Percentiles rank a stretch among this genome's conserved stretches.
Evolutionary conservation across 2,888 invertebrate species (phyloP).

Genomic region (Caradrina kadenii): DNA sequence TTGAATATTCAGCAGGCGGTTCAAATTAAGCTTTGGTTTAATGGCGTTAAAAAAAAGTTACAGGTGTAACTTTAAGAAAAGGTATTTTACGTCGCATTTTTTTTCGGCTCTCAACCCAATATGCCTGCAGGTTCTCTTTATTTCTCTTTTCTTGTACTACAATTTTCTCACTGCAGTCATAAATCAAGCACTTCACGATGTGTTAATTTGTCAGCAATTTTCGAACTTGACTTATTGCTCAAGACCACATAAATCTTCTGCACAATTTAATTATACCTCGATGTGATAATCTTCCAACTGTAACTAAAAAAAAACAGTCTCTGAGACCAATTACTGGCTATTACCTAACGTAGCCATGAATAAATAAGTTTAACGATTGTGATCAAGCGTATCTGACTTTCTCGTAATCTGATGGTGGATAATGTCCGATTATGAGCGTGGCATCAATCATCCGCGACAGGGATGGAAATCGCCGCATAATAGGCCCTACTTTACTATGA

Average conservation of each 20-base stretch:
- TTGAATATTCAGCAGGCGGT: conserved; percentile 57
- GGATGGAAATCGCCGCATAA: conserved; percentile 60
- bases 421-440: conserved; percentile 52
- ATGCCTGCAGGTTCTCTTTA: not conserved
- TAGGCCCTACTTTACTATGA: conserved; percentile 53
- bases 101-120: not conserved
- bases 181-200: conserved; percentile 25
- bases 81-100: not conserved
- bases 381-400: conserved; percentile 58
- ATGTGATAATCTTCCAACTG: conserved; percentile 43
- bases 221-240: conserved; percentile 25
- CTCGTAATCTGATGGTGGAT: conserved; percentile 57
- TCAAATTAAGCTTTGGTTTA: conserved; percentile 51
- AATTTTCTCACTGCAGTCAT: conserved; percentile 13
- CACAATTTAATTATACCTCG: conserved; percentile 12
- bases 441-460: conserved; percentile 65
- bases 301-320: conserved; percentile 50
- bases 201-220: conserved; percentile 42
- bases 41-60: conserved; percentile 48
- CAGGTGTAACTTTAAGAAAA: conserved; percentile 46
- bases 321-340: conserved; percentile 51
- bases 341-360: conserved; percentile 54
- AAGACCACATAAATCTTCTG: conserved; percentile 47
- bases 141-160: not conserved
- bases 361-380: conserved; percentile 53